Evolutionary conservation across 2,797 vertebrate species (phyloP).

Genomic region (Myotis daubentonii): DNA sequence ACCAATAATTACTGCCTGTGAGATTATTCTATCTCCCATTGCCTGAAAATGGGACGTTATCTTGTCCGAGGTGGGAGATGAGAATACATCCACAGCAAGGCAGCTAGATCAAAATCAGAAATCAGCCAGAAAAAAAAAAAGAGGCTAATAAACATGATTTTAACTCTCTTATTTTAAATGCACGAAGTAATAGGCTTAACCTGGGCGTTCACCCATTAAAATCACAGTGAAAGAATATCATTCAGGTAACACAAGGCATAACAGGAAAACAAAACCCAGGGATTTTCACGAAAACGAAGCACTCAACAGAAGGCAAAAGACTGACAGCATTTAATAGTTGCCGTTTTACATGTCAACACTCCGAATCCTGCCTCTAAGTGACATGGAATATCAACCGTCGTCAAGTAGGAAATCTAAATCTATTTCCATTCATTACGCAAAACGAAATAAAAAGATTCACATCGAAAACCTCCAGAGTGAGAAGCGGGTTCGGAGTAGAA

Average conservation of each 20-base stretch:
- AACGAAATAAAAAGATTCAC: neutral
- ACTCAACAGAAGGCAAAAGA: neutral
- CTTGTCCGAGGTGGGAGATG: neutral
- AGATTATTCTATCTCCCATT: neutral
- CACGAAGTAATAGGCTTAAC: neutral
- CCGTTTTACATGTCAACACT: neutral
- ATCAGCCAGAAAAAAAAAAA: neutral
- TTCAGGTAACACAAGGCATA: neutral
- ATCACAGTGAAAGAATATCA: neutral
- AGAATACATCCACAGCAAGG: neutral
- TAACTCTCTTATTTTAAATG: neutral
- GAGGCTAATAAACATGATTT: neutral
- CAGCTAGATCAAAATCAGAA: neutral
- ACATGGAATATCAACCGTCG: neutral
- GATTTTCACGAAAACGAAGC: neutral
- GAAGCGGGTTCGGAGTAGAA: neutral
- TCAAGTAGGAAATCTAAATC: neutral
- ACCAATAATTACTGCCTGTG: accelerated
- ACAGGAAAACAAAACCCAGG: neutral
- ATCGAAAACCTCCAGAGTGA: neutral
- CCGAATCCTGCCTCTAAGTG: neutral
- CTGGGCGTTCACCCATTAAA: neutral
- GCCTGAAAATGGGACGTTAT: neutral
- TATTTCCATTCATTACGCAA: neutral
- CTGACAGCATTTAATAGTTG: neutral